These are phyloP conservation scores for Ctenicera cuprea DNA, from an alignment of 2,888 invertebrate species.

Conservation along the genomic window DNA sequence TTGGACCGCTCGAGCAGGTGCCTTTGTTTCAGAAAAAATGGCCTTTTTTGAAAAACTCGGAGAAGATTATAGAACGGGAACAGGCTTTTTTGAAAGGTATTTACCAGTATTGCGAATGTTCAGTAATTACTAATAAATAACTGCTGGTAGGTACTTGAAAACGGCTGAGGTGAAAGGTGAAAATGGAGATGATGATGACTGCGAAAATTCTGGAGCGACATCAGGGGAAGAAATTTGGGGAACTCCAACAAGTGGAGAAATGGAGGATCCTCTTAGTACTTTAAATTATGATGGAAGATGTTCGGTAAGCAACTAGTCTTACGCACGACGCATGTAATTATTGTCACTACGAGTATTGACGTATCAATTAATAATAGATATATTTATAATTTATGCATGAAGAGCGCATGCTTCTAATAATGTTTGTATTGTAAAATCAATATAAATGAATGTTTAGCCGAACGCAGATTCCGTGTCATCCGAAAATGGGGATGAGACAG, in stretches of 20 bases:
- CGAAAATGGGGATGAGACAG: conserved; percentile 84
- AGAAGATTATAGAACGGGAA: conserved; percentile 71
- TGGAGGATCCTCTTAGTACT: conserved; percentile 80
- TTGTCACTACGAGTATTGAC: conserved; percentile 32
- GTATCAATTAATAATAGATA: not conserved
- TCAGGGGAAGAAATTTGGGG: conserved; percentile 94
- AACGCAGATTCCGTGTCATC: conserved; percentile 73
- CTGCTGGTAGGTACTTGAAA: conserved; percentile 75
- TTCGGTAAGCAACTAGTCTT: conserved; percentile 71
- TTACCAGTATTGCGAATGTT: too few relatives aligned
- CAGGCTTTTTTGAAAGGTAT: conserved; percentile 72
- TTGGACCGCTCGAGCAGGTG: conserved; percentile 88
- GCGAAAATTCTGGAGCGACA: conserved; percentile 87
- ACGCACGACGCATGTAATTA: conserved; percentile 33
- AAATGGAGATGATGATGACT: conserved; percentile 78
- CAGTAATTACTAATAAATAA: too few relatives aligned
- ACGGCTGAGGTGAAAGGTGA: conserved; percentile 71
- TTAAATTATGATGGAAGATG: conserved; percentile 80
- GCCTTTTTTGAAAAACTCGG: conserved; percentile 80
- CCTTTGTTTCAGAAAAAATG: conserved; percentile 89
- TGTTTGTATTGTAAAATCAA: conserved; percentile 32
- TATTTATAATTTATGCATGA: conserved; percentile 41
- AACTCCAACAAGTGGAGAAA: conserved; percentile 89
- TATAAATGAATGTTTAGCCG: conserved; percentile 43
- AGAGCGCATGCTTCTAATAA: conserved; percentile 34